phyloP scores from a whole-genome alignment of 2,888 invertebrate genomes.

The Cerastoderma edule region DNA sequence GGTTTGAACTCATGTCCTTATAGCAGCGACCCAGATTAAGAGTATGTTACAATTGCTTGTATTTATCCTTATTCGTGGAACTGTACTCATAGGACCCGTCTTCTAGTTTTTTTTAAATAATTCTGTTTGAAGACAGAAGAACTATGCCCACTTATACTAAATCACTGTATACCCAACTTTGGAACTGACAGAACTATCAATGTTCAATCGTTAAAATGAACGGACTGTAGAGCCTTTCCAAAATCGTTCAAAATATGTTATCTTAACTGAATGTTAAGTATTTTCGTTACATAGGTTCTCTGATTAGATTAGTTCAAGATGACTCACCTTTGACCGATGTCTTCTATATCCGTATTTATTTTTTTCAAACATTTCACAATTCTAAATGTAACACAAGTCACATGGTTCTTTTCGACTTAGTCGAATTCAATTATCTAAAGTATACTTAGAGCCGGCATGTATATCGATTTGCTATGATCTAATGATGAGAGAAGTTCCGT shows the following conservation, averaged over 20 bases:
- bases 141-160: too few species aligned
- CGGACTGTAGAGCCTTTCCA: neutral
- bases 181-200: neutral
- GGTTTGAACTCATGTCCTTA: too few species aligned
- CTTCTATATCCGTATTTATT: constrained; percentile 4
- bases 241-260: neutral
- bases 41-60: too few species aligned
- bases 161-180: too few species aligned
- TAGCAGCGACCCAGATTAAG: too few species aligned
- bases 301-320: neutral
- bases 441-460: neutral
- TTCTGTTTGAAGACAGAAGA: too few species aligned
- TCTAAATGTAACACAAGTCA: neutral
- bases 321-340: constrained; percentile 3
- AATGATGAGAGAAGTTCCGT: neutral
- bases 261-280: neutral
- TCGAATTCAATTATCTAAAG: neutral
- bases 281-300: neutral
- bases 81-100: too few species aligned
- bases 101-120: too few species aligned
- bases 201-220: neutral
- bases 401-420: neutral
- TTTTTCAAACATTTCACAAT: constrained; percentile 16
- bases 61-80: too few species aligned
- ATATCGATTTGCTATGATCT: neutral